Percentiles rank a stretch among this genome's conserved stretches.
These are phyloP conservation scores for Nannoperca australis DNA, from an alignment of 2,797 vertebrate genomes.

Conservation along the genomic window DNA sequence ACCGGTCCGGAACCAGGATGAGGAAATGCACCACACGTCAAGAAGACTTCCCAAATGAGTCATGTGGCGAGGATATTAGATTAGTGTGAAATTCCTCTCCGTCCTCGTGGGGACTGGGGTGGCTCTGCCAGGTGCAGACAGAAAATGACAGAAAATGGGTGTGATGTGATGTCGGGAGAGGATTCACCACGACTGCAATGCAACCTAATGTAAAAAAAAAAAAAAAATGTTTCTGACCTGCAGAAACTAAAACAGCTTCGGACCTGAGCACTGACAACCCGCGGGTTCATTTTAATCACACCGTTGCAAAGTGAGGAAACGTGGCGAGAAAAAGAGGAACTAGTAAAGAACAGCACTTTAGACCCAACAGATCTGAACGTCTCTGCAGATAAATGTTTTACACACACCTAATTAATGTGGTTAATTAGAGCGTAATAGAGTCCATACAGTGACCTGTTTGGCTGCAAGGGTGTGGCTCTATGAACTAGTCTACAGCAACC, in stretches of 20 bases:
- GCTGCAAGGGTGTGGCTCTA: not conserved
- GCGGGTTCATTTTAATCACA: not conserved
- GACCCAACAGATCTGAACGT: not conserved
- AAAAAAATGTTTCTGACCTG: not conserved
- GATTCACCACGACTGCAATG: not conserved
- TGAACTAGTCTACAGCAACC: not conserved
- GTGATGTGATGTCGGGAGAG: slow-evolving; percentile 11
- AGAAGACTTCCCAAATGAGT: slow-evolving; percentile 21
- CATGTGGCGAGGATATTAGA: slow-evolving; percentile 44
- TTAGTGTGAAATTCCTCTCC: slow-evolving; percentile 58
- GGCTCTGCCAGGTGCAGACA: slow-evolving; percentile 40
- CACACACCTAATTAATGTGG: no score
- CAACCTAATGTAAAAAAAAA: no score
- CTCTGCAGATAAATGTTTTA: not conserved
- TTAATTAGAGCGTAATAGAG: no score
- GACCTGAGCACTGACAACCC: not conserved
- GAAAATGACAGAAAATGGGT: slow-evolving; percentile 32
- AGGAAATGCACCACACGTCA: slow-evolving; percentile 24
- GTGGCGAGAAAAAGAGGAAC: not conserved
- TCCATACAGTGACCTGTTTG: not conserved
- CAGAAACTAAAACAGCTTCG: not conserved
- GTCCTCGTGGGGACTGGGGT: slow-evolving; percentile 15
- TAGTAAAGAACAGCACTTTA: not conserved
- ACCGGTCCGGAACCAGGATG: slow-evolving; percentile 25
- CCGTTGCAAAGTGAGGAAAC: not conserved